phyloP scores from a whole-genome alignment of 2,113 vertebrate genomes.

The Collichthys lucidus region DNA sequence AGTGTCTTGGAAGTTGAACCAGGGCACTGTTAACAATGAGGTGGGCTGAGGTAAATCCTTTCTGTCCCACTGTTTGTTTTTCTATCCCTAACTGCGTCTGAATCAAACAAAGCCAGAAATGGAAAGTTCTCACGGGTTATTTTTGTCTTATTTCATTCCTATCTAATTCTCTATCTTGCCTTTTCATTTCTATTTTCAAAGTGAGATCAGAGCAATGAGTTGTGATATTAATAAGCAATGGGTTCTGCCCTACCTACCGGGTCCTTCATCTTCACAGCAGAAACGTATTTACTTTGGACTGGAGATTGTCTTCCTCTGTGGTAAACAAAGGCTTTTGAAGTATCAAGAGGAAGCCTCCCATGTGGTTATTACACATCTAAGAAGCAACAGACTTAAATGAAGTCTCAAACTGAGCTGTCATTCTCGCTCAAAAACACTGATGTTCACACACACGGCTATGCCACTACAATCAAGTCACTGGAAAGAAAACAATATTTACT shows the following conservation, averaged over 20 bases:
- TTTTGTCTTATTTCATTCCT: constrained; percentile 28
- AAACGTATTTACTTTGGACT: constrained; percentile 70
- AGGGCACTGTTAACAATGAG: constrained; percentile 57
- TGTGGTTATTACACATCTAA: constrained; percentile 28
- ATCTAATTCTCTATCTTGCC: constrained; percentile 23
- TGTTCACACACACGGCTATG: neutral
- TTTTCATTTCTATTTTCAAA: constrained; percentile 76
- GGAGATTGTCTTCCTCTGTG: constrained; percentile 28
- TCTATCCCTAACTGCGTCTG: neutral
- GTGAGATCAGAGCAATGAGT: constrained; percentile 63
- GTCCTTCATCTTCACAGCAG: constrained; percentile 65
- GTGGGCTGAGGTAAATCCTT: constrained; percentile 14
- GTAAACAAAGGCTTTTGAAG: constrained; percentile 72
- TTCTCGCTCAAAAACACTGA: neutral
- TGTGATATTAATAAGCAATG: constrained; percentile 50
- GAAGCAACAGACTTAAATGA: constrained; percentile 3
- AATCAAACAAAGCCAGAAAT: constrained; percentile 41
- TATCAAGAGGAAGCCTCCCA: constrained; percentile 20
- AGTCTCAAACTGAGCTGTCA: constrained; percentile 22
- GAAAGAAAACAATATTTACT: neutral
- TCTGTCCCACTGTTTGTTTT: constrained; percentile 53
- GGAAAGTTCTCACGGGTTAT: constrained; percentile 34
- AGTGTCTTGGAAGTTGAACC: constrained; percentile 37
- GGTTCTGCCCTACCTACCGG: constrained; percentile 23
- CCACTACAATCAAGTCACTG: neutral